Conservation (phyloP, 2,888 invertebrate genomes). For the Lepidochitona cinerea region DNA sequence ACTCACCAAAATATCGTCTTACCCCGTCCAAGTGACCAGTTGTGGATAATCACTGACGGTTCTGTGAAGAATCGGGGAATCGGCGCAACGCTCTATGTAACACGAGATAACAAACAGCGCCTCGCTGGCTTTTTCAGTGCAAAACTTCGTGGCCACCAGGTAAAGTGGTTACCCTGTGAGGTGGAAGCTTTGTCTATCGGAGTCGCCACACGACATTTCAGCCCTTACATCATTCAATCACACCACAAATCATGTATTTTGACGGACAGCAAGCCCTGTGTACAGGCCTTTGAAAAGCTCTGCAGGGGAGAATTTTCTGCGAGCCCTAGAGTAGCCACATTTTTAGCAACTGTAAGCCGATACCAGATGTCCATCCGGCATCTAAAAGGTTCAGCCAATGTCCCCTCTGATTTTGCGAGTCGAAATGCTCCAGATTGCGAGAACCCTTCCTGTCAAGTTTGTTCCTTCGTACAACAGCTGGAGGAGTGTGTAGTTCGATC, state of each 20-base stretch:
- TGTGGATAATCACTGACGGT: conserved; percentile 23
- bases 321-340: conserved; percentile 34
- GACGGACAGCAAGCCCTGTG: conserved; percentile 40
- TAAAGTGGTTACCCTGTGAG: conserved; percentile 42
- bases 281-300: conserved; percentile 36
- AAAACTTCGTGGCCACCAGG: conserved; percentile 27
- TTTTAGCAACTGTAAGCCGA: conserved; percentile 31
- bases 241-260: conserved; percentile 25
- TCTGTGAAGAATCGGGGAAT: conserved; percentile 9
- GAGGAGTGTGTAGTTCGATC: conserved; percentile 36
- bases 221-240: conserved; percentile 41
- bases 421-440: conserved; percentile 29
- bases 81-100: conserved; percentile 13
- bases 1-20: conserved; percentile 14
- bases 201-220: conserved; percentile 37
- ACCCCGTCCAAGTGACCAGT: conserved; percentile 14
- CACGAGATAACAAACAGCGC: conserved; percentile 3
- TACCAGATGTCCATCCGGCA: conserved; percentile 15
- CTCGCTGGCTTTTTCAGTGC: conserved; percentile 19
- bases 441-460: conserved; percentile 29
- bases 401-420: conserved; percentile 36
- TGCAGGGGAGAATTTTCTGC: conserved; percentile 35
- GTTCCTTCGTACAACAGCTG: neutral
- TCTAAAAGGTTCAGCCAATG: conserved; percentile 23
- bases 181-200: conserved; percentile 38